phyloP scores from a whole-genome alignment of 64 coral and sea anemone genomes.

The Exaiptasia diaphana region DNA sequence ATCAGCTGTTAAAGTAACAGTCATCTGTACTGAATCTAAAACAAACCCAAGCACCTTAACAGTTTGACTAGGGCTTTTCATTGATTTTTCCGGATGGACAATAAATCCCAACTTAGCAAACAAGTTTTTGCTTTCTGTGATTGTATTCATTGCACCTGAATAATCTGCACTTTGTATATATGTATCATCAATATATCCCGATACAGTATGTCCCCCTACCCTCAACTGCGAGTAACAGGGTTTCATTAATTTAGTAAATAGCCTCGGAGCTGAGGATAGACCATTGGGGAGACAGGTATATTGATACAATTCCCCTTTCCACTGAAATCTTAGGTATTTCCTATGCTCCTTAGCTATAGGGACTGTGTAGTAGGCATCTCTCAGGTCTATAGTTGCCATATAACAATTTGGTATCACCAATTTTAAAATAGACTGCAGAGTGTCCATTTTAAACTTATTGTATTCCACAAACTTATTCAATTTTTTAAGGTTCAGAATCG shows the following conservation, averaged over 20 bases:
- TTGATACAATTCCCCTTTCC: not conserved
- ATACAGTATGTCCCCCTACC: slow-evolving; percentile 35
- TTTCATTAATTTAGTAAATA: slow-evolving; percentile 43
- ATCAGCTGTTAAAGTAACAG: slow-evolving; percentile 27
- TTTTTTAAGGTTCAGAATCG: slow-evolving; percentile 18
- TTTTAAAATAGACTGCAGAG: slow-evolving; percentile 14
- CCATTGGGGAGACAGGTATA: not conserved
- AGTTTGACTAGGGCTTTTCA: slow-evolving; percentile 43
- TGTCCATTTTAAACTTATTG: slow-evolving; percentile 62
- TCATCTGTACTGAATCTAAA: slow-evolving; percentile 28
- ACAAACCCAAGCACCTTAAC: slow-evolving; percentile 44
- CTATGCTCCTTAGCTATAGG: not conserved
- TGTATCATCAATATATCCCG: slow-evolving; percentile 60
- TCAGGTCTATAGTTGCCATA: slow-evolving; percentile 12
- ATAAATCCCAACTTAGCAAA: slow-evolving; percentile 48
- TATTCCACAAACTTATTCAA: slow-evolving; percentile 27
- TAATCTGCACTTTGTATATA: slow-evolving; percentile 35
- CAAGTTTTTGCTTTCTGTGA: slow-evolving; percentile 37
- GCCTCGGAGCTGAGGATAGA: not conserved
- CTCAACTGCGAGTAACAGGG: slow-evolving; percentile 4
- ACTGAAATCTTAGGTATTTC: not conserved
- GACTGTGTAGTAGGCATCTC: slow-evolving; percentile 3
- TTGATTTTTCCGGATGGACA: slow-evolving; percentile 57
- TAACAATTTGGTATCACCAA: not conserved
- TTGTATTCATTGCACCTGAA: slow-evolving; percentile 25